phyloP scores from a whole-genome alignment of 2,797 vertebrate species.

The Pseudochromis fuscus region DNA sequence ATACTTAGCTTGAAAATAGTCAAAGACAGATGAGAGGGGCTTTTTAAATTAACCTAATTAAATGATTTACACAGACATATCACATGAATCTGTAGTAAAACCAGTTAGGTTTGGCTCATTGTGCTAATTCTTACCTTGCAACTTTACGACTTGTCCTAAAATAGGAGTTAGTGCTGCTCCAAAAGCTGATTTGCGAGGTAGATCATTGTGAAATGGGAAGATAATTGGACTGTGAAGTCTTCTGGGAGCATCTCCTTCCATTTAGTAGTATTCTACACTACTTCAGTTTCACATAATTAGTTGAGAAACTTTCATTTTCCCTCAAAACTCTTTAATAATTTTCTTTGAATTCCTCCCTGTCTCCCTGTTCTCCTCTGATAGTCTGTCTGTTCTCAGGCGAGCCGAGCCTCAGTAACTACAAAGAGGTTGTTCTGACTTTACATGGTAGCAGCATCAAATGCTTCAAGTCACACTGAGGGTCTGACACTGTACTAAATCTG shows the following conservation, averaged over 20 bases:
- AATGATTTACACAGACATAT: constrained; percentile 3
- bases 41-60: background rate
- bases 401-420: constrained; percentile 10
- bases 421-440: constrained; percentile 6
- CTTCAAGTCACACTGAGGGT: constrained; percentile 2
- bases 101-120: background rate
- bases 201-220: constrained; percentile 6
- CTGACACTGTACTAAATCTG: background rate
- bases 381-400: constrained; percentile 53
- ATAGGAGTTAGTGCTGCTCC: background rate
- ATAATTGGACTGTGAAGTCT: constrained; percentile 45
- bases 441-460: background rate
- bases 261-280: constrained; percentile 49
- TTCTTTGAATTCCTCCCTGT: constrained; percentile 56
- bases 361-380: constrained; percentile 39
- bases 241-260: constrained; percentile 31
- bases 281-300: constrained; percentile 59
- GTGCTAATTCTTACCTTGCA: background rate
- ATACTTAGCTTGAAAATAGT: background rate
- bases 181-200: constrained; percentile 21
- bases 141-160: background rate
- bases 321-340: constrained; percentile 49
- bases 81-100: constrained; percentile 3
- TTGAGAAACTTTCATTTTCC: constrained; percentile 49
- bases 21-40: background rate